Conservation (phyloP, 2,113 vertebrate genomes). For the Oreochromis tanganicae region DNA sequence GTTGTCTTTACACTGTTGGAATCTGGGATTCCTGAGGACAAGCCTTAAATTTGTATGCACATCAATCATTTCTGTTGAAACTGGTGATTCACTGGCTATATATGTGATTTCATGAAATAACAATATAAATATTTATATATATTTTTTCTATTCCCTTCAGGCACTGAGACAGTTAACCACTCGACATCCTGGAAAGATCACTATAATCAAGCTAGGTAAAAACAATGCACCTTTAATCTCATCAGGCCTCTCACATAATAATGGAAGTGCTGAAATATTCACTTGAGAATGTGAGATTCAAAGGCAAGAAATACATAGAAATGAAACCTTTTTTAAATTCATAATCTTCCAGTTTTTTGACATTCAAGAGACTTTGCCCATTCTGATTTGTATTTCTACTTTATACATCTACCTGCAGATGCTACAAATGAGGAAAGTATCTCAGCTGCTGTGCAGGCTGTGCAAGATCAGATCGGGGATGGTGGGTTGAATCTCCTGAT, state of each 20-base stretch:
- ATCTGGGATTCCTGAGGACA: neutral
- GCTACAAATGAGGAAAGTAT: neutral
- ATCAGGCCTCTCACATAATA: neutral
- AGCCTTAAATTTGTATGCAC: neutral
- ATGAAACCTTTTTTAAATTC: neutral
- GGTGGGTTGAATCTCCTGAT: neutral
- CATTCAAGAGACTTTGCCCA: neutral
- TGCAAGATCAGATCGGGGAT: neutral
- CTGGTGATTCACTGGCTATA: neutral
- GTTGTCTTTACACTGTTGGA: neutral
- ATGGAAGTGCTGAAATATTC: neutral
- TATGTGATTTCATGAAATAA: neutral
- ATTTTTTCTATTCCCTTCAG: neutral
- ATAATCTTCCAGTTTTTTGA: neutral
- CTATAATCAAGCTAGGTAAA: neutral
- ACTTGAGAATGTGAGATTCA: neutral
- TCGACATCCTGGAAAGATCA: neutral
- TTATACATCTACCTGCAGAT: neutral
- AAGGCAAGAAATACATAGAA: neutral
- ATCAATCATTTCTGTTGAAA: neutral
- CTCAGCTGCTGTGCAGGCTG: neutral
- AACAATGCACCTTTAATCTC: neutral
- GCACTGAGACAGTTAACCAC: neutral
- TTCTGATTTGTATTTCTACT: neutral
- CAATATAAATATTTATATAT: neutral